phyloP scores from a whole-genome alignment of 2,797 vertebrate genomes.

The Peromyscus melanophrys region DNA sequence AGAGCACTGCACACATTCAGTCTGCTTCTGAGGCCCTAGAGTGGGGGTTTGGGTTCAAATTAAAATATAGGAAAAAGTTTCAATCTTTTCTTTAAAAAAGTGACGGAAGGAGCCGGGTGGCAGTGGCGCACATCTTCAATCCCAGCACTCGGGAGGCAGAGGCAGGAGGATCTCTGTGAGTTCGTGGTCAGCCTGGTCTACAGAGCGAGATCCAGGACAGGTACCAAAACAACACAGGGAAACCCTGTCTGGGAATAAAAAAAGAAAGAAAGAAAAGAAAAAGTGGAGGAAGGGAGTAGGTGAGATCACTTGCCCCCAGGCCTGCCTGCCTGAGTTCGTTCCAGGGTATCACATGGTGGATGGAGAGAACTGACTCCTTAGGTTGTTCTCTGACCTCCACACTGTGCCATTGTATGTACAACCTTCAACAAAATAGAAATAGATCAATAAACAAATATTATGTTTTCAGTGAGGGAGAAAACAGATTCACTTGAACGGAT shows the following conservation, averaged over 20 bases:
- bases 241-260: too few species aligned
- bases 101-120: too few species aligned
- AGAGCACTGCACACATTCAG: fast-evolving
- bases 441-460: background rate
- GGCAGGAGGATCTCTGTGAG: too few species aligned
- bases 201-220: too few species aligned
- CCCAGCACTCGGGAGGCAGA: too few species aligned
- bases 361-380: too few species aligned
- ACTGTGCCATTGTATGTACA: too few species aligned
- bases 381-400: background rate
- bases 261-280: too few species aligned
- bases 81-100: background rate
- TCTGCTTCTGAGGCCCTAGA: background rate
- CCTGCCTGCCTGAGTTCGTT: too few species aligned
- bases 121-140: too few species aligned
- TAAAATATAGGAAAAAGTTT: background rate
- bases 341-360: background rate
- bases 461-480: background rate
- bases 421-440: background rate
- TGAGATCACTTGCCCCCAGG: background rate
- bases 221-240: too few species aligned
- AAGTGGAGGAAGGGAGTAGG: background rate
- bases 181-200: too few species aligned
- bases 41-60: background rate
- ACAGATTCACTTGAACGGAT: background rate